Conservation (phyloP, 2,888 invertebrate species). For the Lysandra bellargus region DNA sequence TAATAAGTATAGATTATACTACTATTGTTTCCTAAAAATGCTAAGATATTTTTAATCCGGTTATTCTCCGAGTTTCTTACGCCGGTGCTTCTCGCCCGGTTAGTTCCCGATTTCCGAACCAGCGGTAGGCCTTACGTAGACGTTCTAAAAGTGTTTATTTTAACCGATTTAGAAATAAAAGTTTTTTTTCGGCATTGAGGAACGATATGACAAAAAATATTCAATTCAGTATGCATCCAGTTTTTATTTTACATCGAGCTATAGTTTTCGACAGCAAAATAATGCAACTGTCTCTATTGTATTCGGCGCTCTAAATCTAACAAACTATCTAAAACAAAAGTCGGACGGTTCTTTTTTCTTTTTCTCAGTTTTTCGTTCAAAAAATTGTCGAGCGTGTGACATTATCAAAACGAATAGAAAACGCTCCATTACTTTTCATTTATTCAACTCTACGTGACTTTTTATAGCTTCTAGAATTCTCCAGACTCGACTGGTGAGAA, state of each 20-base stretch:
- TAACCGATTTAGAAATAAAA: too few species aligned
- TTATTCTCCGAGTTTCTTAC: too few species aligned
- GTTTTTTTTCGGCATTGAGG: background rate
- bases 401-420: conserved; percentile 14
- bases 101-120: too few species aligned
- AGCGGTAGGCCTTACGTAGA: too few species aligned
- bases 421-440: conserved; percentile 25
- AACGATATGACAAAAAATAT: background rate
- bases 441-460: conserved; percentile 22
- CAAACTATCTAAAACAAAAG: conserved; percentile 30
- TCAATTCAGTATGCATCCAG: background rate
- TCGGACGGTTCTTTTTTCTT: conserved; percentile 6
- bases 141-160: too few species aligned
- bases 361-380: conserved; percentile 10
- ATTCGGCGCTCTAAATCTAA: conserved; percentile 30
- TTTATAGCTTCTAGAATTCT: conserved; percentile 22
- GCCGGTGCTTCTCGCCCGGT: too few species aligned
- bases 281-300: conserved; percentile 22
- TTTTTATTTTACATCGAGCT: conserved; percentile 6
- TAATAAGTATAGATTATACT: too few species aligned
- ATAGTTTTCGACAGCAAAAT: background rate
- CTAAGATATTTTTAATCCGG: too few species aligned
- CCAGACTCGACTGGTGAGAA: conserved; percentile 9
- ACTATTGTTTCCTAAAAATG: too few species aligned
- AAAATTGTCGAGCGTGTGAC: conserved; percentile 25